Base-by-base conservation (phyloP, 2,888 invertebrate genomes). In the Drosophila imparisetae region DNA sequence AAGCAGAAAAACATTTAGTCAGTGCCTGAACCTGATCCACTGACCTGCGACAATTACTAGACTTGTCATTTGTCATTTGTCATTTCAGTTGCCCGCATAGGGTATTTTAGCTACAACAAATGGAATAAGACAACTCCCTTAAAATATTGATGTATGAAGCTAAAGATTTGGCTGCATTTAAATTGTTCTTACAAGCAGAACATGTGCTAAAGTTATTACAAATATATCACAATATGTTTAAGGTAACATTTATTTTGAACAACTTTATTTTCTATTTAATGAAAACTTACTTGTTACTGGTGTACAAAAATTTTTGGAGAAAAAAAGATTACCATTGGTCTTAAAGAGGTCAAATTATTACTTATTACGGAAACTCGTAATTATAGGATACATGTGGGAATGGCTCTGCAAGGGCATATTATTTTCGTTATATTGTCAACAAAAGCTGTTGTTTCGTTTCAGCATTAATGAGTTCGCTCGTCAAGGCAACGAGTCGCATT, bases 401-500 rank as follows among this genome's bases (percentile, higher is more conserved):
- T 15, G 24, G 1, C 45, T 24, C 45, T 8, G 45, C 8, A 4
- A 55, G 38, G 4, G 13, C 13, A n/a, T 55, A n/a, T 13, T 8
- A 29, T 18, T 27, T 24, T 54, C 36, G 10, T 27, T 5, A 18
- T 15, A n/a, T n/a, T 27, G 18, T 2, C 42, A 13, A 42, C 21
- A 11, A 21, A 1, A 40, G n/a, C 2, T 11, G 40, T 40, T 40
- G 10, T 21, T 40, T 40, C 11, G 11, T 10, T n/a, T 21, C 11
- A 21, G 40, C 40, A n/a, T 40, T 11, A 24, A 54, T 34, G 18
- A 54, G 27, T 21, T 57, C 42, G 57, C 52, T 50, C 55, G 67
- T 48, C 75, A 70, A 74, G 81, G 81, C 66, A 81, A 79, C 69
- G 55, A 30, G 7, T 30, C 21, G 21, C 40, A 40, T 63, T 57